Evolutionary conservation across 2,113 vertebrate species (phyloP).

Genomic region (Electrona antarctica): DNA sequence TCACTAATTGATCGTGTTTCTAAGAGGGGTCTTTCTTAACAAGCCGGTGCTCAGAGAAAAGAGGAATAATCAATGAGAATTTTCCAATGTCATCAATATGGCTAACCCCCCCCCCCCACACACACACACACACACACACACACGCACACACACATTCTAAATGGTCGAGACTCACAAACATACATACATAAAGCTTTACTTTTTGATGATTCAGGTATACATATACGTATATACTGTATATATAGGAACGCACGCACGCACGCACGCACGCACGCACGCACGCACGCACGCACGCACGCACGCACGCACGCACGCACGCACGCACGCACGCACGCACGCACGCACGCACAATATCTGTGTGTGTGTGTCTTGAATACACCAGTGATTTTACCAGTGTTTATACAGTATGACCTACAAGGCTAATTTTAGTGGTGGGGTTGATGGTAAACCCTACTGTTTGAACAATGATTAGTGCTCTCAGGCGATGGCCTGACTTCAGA

Average conservation of each 20-base stretch:
- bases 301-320: too few species aligned
- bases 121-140: too few species aligned
- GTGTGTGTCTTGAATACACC: too few species aligned
- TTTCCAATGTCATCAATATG: slow-evolving; percentile 78
- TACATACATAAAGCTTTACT: neutral
- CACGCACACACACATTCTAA: neutral
- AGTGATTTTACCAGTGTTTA: too few species aligned
- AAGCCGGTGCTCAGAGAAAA: slow-evolving; percentile 73
- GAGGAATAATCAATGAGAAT: slow-evolving; percentile 80
- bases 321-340: too few species aligned
- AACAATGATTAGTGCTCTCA: slow-evolving; percentile 36
- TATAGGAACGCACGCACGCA: too few species aligned
- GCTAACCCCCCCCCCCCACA: slow-evolving; percentile 29
- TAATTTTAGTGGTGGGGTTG: slow-evolving; percentile 16
- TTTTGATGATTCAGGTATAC: neutral
- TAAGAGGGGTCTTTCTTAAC: slow-evolving; percentile 77
- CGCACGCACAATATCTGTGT: too few species aligned
- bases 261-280: too few species aligned
- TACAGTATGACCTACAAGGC: neutral
- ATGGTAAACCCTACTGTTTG: slow-evolving; percentile 27
- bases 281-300: too few species aligned
- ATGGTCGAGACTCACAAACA: neutral
- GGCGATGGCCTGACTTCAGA: slow-evolving; percentile 51
- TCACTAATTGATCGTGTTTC: slow-evolving; percentile 83
- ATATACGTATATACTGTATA: too few species aligned